These are phyloP conservation scores for Bothrops jararaca DNA, from an alignment of 2,113 vertebrate species.

Conservation along the genomic window DNA sequence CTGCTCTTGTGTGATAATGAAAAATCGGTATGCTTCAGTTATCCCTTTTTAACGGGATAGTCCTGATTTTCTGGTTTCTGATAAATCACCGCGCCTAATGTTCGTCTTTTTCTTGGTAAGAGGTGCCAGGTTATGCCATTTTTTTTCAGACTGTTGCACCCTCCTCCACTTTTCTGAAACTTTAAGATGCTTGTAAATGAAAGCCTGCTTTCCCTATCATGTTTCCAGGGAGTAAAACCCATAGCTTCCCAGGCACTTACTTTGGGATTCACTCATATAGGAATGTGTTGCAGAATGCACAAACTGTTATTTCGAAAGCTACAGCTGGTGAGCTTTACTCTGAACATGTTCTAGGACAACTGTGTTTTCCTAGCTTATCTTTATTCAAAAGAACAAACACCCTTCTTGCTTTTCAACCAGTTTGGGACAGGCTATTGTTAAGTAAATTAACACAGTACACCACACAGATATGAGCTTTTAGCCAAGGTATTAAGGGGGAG, in stretches of 20 bases:
- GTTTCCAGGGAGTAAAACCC: neutral
- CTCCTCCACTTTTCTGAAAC: neutral
- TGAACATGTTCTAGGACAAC: neutral
- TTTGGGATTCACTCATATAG: neutral
- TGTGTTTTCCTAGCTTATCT: neutral
- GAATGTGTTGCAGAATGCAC: neutral
- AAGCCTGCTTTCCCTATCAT: neutral
- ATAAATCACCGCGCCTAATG: neutral
- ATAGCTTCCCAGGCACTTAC: neutral
- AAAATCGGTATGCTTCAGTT: neutral
- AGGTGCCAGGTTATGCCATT: neutral
- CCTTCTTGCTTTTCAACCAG: neutral
- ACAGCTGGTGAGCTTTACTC: neutral
- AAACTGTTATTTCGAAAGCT: neutral
- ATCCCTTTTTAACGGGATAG: neutral
- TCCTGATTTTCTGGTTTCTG: neutral
- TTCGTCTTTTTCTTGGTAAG: neutral
- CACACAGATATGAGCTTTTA: neutral
- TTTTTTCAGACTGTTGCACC: neutral
- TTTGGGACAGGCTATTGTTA: neutral
- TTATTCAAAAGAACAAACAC: neutral
- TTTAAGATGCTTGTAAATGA: neutral
- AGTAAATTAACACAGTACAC: neutral
- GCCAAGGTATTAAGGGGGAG: neutral
- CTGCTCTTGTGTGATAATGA: conserved; percentile 51